These are phyloP conservation scores for Phalloptychus januarius DNA, from an alignment of 2,797 vertebrate species.

Conservation along the genomic window DNA sequence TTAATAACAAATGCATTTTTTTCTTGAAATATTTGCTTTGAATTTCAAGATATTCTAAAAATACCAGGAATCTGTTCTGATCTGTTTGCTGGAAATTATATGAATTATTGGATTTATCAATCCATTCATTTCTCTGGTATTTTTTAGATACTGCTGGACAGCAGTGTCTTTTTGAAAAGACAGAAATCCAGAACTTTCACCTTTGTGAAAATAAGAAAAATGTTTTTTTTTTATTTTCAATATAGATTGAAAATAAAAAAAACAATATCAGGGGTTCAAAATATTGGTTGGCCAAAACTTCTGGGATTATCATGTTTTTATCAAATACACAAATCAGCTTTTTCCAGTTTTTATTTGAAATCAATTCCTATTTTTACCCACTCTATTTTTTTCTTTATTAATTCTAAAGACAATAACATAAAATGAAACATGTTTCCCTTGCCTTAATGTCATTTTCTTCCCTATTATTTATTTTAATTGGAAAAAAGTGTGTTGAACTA, in stretches of 20 bases:
- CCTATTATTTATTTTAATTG: background rate
- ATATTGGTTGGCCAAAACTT: background rate
- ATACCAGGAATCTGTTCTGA: too few species aligned
- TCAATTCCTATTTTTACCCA: background rate
- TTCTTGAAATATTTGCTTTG: too few species aligned
- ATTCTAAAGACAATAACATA: background rate
- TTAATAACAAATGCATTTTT: too few species aligned
- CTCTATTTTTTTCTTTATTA: background rate
- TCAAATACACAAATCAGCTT: background rate
- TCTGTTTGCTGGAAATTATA: too few species aligned
- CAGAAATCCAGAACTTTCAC: background rate
- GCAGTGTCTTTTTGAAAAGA: background rate
- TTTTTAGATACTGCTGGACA: background rate
- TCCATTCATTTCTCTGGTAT: background rate
- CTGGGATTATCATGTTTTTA: background rate
- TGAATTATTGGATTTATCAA: background rate
- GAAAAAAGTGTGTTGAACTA: background rate
- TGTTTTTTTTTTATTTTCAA: too few species aligned
- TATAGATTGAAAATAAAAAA: background rate
- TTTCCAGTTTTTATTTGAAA: background rate
- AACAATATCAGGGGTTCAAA: background rate
- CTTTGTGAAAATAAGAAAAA: too few species aligned
- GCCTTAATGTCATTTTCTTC: too few species aligned
- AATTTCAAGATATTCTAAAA: too few species aligned
- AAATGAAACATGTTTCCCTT: background rate